Percentiles rank a stretch among this genome's conserved stretches.
phyloP scores from a whole-genome alignment of 37 sponge, comb jelly and placozoan species.

The Lycopodina hypogea region DNA sequence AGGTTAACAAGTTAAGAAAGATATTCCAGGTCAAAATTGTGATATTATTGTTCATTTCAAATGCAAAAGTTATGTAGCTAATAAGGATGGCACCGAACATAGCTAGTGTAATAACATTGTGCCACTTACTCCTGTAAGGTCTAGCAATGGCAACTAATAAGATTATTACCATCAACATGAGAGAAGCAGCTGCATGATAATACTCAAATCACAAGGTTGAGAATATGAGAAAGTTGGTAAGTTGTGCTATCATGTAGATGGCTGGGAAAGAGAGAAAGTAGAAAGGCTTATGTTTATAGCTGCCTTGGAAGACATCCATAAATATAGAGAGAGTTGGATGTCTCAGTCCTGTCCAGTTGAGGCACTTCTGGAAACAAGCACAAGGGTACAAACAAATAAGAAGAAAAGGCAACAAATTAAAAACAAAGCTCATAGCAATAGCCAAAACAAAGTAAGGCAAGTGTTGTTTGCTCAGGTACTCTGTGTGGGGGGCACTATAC shows the following conservation, averaged over 20 bases:
- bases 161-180: background rate
- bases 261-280: slow-evolving; percentile 13
- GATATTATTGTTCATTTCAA: background rate
- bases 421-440: slow-evolving; percentile 11
- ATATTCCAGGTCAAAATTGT: too few species aligned
- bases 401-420: background rate
- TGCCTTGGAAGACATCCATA: slow-evolving; percentile 41
- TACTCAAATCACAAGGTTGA: background rate
- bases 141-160: background rate
- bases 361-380: slow-evolving; percentile 7
- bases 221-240: background rate
- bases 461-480: slow-evolving; percentile 3
- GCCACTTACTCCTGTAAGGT: slow-evolving; percentile 15
- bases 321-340: slow-evolving; percentile 4
- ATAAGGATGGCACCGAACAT: background rate
- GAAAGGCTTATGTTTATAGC: slow-evolving; percentile 25
- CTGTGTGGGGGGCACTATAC: background rate
- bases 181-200: background rate
- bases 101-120: slow-evolving; percentile 4
- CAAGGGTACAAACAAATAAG: slow-evolving; percentile 10
- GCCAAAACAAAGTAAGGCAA: slow-evolving; percentile 9
- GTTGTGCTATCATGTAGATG: slow-evolving; percentile 11
- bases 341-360: background rate
- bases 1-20: too few species aligned
- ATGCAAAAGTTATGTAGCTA: background rate